These are phyloP conservation scores for Copsychus sechellarum DNA, from an alignment of 2,113 vertebrate genomes.

Conservation along the genomic window DNA sequence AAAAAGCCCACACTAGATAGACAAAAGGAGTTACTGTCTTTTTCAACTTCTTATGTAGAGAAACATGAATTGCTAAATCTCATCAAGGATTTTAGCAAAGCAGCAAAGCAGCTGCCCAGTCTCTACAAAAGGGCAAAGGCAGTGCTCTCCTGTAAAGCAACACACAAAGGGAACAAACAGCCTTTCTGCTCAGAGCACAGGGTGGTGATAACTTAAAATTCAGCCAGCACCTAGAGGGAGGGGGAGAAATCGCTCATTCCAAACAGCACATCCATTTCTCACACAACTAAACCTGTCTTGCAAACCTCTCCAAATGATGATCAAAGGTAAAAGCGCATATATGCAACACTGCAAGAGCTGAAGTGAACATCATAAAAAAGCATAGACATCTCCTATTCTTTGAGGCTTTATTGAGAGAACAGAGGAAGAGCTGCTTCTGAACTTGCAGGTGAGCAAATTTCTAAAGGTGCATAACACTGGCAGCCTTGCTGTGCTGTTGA, in stretches of 20 bases:
- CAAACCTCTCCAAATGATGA: conserved; percentile 33
- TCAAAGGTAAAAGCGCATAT: conserved; percentile 17
- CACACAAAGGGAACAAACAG: neutral
- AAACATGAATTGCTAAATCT: neutral
- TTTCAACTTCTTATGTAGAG: neutral
- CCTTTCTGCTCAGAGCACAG: neutral
- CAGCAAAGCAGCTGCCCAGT: conserved; percentile 15
- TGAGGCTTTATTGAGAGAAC: neutral
- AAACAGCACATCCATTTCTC: neutral
- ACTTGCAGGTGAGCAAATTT: neutral
- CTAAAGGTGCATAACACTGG: neutral
- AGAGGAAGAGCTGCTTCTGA: neutral
- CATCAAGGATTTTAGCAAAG: neutral
- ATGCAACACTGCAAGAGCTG: conserved; percentile 8
- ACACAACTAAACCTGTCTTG: conserved; percentile 12
- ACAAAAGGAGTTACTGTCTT: conserved; percentile 10
- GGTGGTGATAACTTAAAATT: conserved; percentile 14
- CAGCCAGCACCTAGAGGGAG: neutral
- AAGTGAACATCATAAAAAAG: neutral
- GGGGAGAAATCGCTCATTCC: neutral
- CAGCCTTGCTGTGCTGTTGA: conserved; percentile 7
- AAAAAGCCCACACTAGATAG: neutral
- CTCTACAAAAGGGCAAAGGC: neutral
- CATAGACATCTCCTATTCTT: neutral
- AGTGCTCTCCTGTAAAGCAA: neutral